A percentile compares a stretch with the other conserved stretches of the same genome.
These are phyloP conservation scores for Ectropis crepuscularia DNA, from an alignment of 2,888 invertebrate genomes.

Conservation along the genomic window DNA sequence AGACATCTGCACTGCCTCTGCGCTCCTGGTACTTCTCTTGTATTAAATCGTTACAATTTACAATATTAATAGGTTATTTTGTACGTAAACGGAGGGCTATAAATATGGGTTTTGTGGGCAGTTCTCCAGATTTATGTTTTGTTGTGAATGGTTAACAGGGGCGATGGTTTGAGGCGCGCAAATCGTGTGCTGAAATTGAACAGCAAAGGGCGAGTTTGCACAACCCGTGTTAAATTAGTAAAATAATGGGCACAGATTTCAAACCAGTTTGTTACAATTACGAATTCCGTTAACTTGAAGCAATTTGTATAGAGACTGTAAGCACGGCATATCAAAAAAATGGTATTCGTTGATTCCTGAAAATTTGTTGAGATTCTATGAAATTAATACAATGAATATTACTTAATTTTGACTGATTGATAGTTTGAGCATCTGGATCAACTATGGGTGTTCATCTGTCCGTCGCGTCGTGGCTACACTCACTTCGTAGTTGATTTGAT, in stretches of 20 bases:
- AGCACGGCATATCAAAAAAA: no score
- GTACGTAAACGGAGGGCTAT: constrained; percentile 63
- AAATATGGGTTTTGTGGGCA: constrained; percentile 61
- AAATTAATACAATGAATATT: no score
- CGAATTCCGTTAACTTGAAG: no score
- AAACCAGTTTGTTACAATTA: constrained; percentile 16
- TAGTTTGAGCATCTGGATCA: no score
- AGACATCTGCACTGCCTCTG: constrained; percentile 55
- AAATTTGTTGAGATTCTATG: no score
- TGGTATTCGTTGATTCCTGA: no score
- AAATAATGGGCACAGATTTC: constrained; percentile 21
- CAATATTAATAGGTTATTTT: constrained; percentile 77
- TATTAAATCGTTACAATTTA: constrained; percentile 76
- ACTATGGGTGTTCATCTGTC: no score
- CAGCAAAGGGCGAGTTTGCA: constrained; percentile 39
- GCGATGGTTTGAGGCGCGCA: constrained; percentile 39
- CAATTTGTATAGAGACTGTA: no score
- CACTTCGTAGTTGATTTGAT: no score
- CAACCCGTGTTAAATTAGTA: constrained; percentile 31
- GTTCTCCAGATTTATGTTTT: constrained; percentile 49
- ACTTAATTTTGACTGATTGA: no score
- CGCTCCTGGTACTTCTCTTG: constrained; percentile 50
- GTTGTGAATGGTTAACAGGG: constrained; percentile 51
- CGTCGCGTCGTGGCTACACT: no score
- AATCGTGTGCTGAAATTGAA: constrained; percentile 37